These are phyloP conservation scores for Agonopterix subpropinquella DNA, from an alignment of 2,888 invertebrate species.

Conservation along the genomic window DNA sequence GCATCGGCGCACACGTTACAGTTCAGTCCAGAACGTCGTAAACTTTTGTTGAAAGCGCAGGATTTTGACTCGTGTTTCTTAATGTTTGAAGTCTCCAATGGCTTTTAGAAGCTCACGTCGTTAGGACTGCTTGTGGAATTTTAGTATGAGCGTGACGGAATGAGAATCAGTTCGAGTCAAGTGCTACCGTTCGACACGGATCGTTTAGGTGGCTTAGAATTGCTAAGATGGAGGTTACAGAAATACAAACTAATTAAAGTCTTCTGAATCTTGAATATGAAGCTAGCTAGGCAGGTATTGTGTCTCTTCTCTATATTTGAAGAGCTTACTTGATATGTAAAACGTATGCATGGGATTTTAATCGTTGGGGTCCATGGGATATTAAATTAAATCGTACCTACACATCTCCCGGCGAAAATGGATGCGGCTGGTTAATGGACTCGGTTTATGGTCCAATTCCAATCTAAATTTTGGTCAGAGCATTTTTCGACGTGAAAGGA, in stretches of 20 bases:
- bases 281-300: too few species aligned
- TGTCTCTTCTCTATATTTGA: too few species aligned
- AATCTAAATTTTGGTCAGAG: slow-evolving; percentile 19
- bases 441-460: slow-evolving; percentile 31
- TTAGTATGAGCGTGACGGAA: slow-evolving; percentile 32
- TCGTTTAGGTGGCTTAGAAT: slow-evolving; percentile 22
- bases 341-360: slow-evolving; percentile 34
- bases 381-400: slow-evolving; percentile 32
- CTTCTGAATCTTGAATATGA: too few species aligned
- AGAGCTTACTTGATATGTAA: slow-evolving; percentile 25
- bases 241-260: too few species aligned
- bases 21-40: slow-evolving; percentile 25
- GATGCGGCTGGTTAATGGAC: slow-evolving; percentile 26
- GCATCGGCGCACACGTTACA: slow-evolving; percentile 24
- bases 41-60: slow-evolving; percentile 12
- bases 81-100: neutral
- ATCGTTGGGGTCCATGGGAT: slow-evolving; percentile 17
- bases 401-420: slow-evolving; percentile 29
- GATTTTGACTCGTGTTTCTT: slow-evolving; percentile 21
- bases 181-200: slow-evolving; percentile 39
- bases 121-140: slow-evolving; percentile 11
- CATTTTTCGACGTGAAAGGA: slow-evolving; percentile 12
- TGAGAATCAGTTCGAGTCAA: slow-evolving; percentile 36
- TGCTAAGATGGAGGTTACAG: slow-evolving; percentile 2
- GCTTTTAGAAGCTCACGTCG: neutral